These are phyloP conservation scores for Sturnus vulgaris DNA, from an alignment of 2,113 vertebrate genomes.

Conservation along the genomic window DNA sequence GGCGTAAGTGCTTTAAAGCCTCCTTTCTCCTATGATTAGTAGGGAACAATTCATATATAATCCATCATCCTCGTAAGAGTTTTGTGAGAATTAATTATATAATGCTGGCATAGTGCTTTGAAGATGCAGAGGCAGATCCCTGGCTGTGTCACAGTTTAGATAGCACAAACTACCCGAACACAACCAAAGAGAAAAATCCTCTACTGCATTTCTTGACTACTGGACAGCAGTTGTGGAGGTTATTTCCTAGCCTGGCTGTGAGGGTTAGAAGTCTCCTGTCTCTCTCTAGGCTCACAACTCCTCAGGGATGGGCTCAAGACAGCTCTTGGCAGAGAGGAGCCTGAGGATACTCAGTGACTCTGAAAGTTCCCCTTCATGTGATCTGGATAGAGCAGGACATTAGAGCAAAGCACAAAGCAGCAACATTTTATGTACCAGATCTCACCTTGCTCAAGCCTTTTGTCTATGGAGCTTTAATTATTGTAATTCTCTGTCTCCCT, in stretches of 20 bases:
- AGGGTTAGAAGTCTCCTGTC: neutral
- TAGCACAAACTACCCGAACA: neutral
- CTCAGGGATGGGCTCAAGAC: neutral
- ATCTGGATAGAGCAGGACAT: neutral
- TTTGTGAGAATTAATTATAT: neutral
- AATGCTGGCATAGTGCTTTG: neutral
- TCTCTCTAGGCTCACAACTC: neutral
- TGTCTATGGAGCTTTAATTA: neutral
- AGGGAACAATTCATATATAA: neutral
- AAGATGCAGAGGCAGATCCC: neutral
- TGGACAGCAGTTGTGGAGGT: neutral
- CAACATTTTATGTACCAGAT: neutral
- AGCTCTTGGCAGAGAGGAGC: neutral
- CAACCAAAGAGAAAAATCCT: neutral
- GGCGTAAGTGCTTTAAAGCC: neutral
- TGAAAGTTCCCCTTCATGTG: neutral
- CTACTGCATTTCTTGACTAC: neutral
- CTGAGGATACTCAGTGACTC: neutral
- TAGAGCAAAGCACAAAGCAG: neutral
- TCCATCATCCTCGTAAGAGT: neutral
- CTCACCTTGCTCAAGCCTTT: slow-evolving; percentile 16
- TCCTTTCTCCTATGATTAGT: neutral
- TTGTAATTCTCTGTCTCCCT: neutral
- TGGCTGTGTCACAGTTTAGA: neutral
- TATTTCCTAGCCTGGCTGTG: neutral